These are phyloP conservation scores for Etheostoma cragini DNA, from an alignment of 2,113 vertebrate species.

Conservation along the genomic window DNA sequence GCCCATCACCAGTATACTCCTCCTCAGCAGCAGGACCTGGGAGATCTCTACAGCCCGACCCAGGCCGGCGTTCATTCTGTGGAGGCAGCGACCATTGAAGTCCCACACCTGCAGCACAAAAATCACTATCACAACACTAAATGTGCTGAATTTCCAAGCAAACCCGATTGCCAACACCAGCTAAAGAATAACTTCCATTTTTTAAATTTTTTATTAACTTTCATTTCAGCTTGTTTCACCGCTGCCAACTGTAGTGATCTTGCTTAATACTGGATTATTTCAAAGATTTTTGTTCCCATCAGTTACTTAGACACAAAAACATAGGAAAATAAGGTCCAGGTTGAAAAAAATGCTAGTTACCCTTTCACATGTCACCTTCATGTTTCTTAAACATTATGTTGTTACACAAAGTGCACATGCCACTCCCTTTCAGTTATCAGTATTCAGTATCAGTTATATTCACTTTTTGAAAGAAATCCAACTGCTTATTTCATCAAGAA, in stretches of 20 bases:
- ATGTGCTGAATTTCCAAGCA: slow-evolving; percentile 1
- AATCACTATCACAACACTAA: background rate
- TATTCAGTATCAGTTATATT: background rate
- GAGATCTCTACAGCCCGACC: slow-evolving; percentile 78
- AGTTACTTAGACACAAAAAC: too few relatives aligned
- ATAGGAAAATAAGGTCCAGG: too few relatives aligned
- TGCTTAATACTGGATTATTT: too few relatives aligned
- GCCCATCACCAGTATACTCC: slow-evolving; percentile 73
- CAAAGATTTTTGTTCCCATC: too few relatives aligned
- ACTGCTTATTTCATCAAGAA: background rate
- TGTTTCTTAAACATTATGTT: background rate
- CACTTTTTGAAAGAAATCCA: background rate
- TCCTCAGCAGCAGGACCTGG: slow-evolving; percentile 81
- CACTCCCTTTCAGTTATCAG: background rate
- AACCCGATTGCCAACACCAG: background rate
- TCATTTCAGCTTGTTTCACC: too few relatives aligned
- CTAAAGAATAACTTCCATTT: too few relatives aligned
- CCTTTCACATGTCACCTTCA: background rate
- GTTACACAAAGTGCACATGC: background rate
- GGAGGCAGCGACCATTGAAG: slow-evolving; percentile 86
- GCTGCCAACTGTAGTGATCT: too few relatives aligned
- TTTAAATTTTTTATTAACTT: too few relatives aligned
- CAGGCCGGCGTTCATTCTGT: slow-evolving; percentile 77
- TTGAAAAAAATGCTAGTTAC: too few relatives aligned
- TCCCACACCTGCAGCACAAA: slow-evolving; percentile 83